Base-by-base conservation (phyloP, 2,888 invertebrate species). In the Sussaba pulchella region DNA sequence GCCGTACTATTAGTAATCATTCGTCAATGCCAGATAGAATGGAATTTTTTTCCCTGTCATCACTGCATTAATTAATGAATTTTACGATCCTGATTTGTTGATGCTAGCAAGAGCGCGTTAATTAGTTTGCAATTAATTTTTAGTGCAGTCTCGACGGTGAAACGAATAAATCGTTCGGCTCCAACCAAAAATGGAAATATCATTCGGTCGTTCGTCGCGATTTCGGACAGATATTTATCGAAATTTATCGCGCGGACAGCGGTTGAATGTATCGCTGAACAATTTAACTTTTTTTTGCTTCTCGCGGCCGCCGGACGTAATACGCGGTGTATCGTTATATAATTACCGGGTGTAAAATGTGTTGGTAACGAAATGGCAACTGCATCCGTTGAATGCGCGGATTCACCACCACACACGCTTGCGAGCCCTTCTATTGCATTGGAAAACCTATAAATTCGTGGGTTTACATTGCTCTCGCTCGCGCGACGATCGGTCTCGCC, bases 261-360 rank as follows among this genome's bases (percentile, higher is more conserved):
- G 31, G 8, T 24, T 45, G 59, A 81, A 81, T 81, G 77, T 81
- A 77, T 81, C 64, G 77, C 66, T 57, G 52, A 45, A 50, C 77
- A 69, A 81, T 81, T 77, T 5, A 81, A 81, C 72, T 71, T 73
- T 41, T 59, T 39, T 70, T 31, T 6, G 4, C 70, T 36, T 66
- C 41, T 41, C 36, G 59, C 74, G 43, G 57, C 57, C 50, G 69
- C 57, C 57, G 59, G 64, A 36, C 74, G 74, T 78, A 81, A 81
- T 78, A 74, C 77, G 70, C 77, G 78, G 74, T 77, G 77, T 78
- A 81, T 81, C 77, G 81, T 78, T 77, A 77, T 67, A 81, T 78
- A 81, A 81, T 81, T 81, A 81, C 77, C 73, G 59, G 26, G 59
- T 52, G 70, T 45, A 61, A 81, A 81, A 74, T 78, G 73, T 66